Conservation (phyloP, 1,140 invertebrate species). For the Drosophila hydei region DNA sequence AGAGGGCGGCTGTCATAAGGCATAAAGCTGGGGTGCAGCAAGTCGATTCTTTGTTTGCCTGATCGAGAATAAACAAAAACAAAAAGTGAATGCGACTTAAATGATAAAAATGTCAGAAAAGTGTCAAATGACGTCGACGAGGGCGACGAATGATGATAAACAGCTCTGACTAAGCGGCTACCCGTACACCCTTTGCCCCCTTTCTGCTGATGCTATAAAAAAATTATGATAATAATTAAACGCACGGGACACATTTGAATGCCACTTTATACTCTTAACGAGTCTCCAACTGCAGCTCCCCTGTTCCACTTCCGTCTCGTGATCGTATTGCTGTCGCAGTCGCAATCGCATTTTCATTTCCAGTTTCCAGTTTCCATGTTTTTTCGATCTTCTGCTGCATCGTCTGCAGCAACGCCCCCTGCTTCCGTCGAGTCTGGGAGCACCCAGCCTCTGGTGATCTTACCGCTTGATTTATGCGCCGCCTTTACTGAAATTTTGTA, state of each 20-base stretch:
- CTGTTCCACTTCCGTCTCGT: constrained; percentile 28
- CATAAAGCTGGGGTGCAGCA: constrained; percentile 35
- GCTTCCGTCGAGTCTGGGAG: constrained; percentile 47
- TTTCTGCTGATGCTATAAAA: constrained; percentile 39
- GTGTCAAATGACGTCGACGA: constrained; percentile 77
- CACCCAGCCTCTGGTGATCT: constrained; percentile 63
- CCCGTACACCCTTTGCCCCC: constrained; percentile 20
- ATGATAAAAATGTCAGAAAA: constrained; percentile 79
- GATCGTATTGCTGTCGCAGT: constrained; percentile 63
- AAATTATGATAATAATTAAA: constrained; percentile 79
- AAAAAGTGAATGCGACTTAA: constrained; percentile 70
- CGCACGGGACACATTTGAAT: constrained; percentile 65
- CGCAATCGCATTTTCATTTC: constrained; percentile 22
- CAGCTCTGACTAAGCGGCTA: constrained; percentile 68
- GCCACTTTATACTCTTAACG: constrained; percentile 43
- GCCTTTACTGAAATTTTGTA: constrained; percentile 78
- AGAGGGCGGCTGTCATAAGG: constrained; percentile 49
- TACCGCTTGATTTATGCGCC: constrained; percentile 74
- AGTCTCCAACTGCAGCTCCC: constrained; percentile 13
- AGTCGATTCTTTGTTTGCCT: constrained; percentile 42
- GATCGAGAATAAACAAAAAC: constrained; percentile 46
- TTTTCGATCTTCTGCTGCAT: constrained; percentile 6
- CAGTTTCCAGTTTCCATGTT: constrained; percentile 5
- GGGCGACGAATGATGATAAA: constrained; percentile 81
- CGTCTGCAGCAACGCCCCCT: constrained; percentile 56